Base-by-base conservation (phyloP, 2,888 invertebrate species). In the Volucella inflata region DNA sequence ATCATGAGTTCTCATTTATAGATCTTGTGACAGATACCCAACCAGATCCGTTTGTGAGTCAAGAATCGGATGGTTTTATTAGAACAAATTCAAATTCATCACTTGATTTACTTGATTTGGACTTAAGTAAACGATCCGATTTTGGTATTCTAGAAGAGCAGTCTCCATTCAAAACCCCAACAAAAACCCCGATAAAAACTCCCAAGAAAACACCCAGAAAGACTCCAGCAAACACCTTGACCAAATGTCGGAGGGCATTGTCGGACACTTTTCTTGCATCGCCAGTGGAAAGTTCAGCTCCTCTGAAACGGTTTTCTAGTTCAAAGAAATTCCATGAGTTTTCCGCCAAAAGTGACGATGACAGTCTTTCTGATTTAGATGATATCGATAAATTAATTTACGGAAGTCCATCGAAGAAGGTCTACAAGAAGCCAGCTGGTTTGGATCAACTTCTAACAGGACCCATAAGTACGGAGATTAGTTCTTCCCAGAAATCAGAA, bases 351-450 rank as follows among this genome's bases (percentile, higher is more conserved):
- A 75, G 89, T 11, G 87, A 83, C 2, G 88, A 89, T 46, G 71
- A 57, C 8, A 74, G 79, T 60, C 78, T 83, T 44, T 77, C 87
- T 1, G 89, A 89, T 8, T 78, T 89, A 1, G 91, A 91, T 88
- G 91, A 91, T 57, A 90, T 92, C 40, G 92, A 91, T 88, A 89
- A 88, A 62, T 78, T 91, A 40, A 90, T 90, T 2, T 88, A 88
- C 62, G 83, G 84, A 46, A 87, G 87, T 59, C 81, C 87, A 11
- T 53, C 70, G 2, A 82, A 88, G 78, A 42, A 30, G 16, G 14
- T 21, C 6, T 72, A 72, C 40, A 72, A 64, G 8, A 53, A 88
- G 51, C 91, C 92, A 21, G 82, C 88, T 53, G 91, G 90, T 0
- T 83, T 91, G 40, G 90, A 91, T 51, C 88, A 88, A 38, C 87